Evolutionary conservation across 2,888 invertebrate genomes (phyloP).

Genomic region (Sphaerophoria rueppellii): DNA sequence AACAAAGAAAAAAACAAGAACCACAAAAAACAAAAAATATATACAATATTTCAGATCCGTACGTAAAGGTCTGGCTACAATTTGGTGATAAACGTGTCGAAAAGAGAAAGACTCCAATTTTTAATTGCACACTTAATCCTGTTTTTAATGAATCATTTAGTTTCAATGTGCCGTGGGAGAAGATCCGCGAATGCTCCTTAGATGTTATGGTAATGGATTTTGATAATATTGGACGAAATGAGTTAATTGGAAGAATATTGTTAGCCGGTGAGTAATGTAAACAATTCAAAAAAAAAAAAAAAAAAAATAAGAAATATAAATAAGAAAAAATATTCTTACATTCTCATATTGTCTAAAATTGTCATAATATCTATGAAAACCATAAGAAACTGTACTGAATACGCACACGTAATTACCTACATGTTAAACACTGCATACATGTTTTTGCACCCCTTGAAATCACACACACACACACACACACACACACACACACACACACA

Average conservation of each 20-base stretch:
- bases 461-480: background rate
- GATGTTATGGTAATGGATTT: conserved; percentile 99
- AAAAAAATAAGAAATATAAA: conserved; percentile 39
- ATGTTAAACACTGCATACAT: too few species aligned
- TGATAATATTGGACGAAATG: conserved; percentile 96
- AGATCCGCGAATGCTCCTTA: conserved; percentile 95
- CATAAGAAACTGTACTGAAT: conserved; percentile 66
- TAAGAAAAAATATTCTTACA: conserved; percentile 74
- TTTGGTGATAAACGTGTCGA: conserved; percentile 97
- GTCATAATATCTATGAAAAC: conserved; percentile 75
- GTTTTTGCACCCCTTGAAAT: too few species aligned
- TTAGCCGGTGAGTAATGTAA: conserved; percentile 87
- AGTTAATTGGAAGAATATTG: conserved; percentile 95
- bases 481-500: background rate
- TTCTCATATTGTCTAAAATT: conserved; percentile 77
- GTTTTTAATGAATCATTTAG: conserved; percentile 98
- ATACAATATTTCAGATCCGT: conserved; percentile 90
- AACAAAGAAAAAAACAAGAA: conserved; percentile 20
- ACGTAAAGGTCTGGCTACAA: conserved; percentile 98
- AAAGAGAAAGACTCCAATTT: conserved; percentile 97
- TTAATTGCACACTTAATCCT: conserved; percentile 96
- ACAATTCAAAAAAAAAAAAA: conserved; percentile 28
- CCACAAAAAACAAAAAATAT: conserved; percentile 22
- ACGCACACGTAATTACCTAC: background rate
- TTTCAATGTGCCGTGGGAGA: conserved; percentile 98